Evolutionary conservation across 2,797 vertebrate genomes (phyloP), one percentile per base, ranked within the genome.

Genomic region (Myotis pilosus): DNA sequence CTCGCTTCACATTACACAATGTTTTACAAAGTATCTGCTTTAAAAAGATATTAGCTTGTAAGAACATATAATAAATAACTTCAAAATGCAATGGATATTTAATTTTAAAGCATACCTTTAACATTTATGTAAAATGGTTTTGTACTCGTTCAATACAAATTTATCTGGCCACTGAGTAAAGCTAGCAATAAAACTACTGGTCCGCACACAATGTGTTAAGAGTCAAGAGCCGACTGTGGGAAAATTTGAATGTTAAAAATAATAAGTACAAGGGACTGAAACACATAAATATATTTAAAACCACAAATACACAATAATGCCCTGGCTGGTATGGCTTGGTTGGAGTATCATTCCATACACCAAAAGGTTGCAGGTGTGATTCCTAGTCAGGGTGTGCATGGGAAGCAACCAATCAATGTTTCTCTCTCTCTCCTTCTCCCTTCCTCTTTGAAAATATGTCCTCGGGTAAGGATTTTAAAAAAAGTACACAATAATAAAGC

Each of bases 241-340:
- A 88, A 38, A 79, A 94, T 51, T 2, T 49, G 57, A 94, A 86
- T 36, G 47, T 94, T 57, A 95, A 94, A 94, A 95, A 88, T 12
- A 91, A 13, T 38, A 76, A 83, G 20, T 13, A 19, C 36, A 92
- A 91, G 64, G 71, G 10, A 86, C 15, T 74, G 20, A 81, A 82
- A 90, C 17, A 92, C 2, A 83, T 38, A 86, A 86, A 89, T 41
- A 86, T n/a, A 64, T 91, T 92, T 86, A 89, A 95, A 96, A 64
- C 4, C 25, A 41, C 16, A 72, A 89, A 30, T 69, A 92, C 6
- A 62, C 23, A 91, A 47, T 74, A 93, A 41, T 25, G 17, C n/a
- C 64, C n/a, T 68, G 64, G 64, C n/a, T 33, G 17, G 64, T 36
- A 33, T 68, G 17, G 64, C 17, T 33, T 36, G 64, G 64, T 33